Evolutionary conservation across 2,888 invertebrate species (phyloP).

Genomic region (Didymodactylos carnosus): DNA sequence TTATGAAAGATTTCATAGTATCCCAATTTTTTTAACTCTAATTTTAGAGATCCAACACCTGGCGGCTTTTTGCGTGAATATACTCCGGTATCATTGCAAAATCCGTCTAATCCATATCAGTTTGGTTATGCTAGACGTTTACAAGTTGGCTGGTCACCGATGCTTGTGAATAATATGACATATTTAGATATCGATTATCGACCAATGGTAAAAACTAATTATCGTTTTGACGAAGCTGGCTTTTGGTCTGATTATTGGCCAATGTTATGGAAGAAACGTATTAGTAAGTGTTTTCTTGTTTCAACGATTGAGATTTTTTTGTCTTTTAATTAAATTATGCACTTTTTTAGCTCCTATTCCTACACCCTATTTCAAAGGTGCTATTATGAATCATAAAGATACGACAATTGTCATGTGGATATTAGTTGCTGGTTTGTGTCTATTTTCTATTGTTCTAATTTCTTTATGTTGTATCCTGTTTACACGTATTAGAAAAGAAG

Average conservation of each 20-base stretch:
- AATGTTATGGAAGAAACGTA: not conserved
- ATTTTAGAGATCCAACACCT: not conserved
- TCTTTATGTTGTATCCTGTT: not conserved
- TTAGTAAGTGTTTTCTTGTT: not conserved
- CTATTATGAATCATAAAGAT: not conserved
- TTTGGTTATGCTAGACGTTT: not conserved
- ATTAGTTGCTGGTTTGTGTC: not conserved
- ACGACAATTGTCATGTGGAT: not conserved
- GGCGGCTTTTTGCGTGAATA: not conserved
- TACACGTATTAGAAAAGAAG: not conserved
- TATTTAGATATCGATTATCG: constrained; percentile 7
- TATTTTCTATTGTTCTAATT: not conserved
- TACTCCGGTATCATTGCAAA: not conserved
- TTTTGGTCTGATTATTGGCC: constrained; percentile 14
- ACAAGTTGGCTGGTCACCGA: constrained; percentile 5
- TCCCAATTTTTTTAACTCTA: not conserved
- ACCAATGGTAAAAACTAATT: constrained; percentile 2
- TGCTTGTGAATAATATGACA: constrained; percentile 6
- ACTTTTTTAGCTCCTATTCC: not conserved
- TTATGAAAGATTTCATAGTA: not conserved
- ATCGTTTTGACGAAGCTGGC: constrained; percentile 10
- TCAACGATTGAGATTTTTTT: not conserved
- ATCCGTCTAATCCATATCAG: not conserved
- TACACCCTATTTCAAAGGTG: not conserved
- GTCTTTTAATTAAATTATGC: not conserved